Evolutionary conservation across 2,888 invertebrate genomes (phyloP), one percentile per base, ranked within the genome.

Genomic region (Cryptus armator): DNA sequence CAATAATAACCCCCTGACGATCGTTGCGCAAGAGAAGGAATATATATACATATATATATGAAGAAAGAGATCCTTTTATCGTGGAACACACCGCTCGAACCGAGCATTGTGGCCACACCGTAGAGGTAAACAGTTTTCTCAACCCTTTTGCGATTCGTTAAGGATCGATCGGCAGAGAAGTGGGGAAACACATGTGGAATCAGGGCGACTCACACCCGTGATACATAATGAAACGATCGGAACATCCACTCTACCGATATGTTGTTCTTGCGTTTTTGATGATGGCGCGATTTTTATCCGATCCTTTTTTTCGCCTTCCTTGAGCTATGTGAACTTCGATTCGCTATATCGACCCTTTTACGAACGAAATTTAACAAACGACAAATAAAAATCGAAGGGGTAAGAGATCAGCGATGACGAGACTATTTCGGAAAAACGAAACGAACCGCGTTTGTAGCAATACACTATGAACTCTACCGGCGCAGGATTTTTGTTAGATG

Each of bases 141-240:
- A 77, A 84, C 76, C 84, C 84, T 76, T 84, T 71, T 44, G 16
- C 81, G n/a, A 81, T 72, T 84, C 81, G 81, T 74, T 68, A 59
- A 68, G 81, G 71, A 48, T 14, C 70, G 70, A 78, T 62, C 59
- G 78, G 37, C 37, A 70, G 7, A 53, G 24, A 59, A 56, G 32
- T 19, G 59, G 24, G 59, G 64, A 64, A 70, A 37, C n/a, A 59
- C 19, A 32, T 37, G 32, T 37, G 43, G 14, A 70, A 70, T 64
- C 48, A n/a, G 48, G 29, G 48, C 64, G 5, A 29, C 59, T 24
- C 56, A 62, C n/a, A 62, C 2, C 24, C 32, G 32, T 32, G 62
- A 62, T n/a, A n/a, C 7, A 43, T 0, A 44, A 14, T 16, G 16
- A 66, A 66, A 16, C 37, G 4, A 66, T 66, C 66, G 66, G 62